Conservation (phyloP, 2,888 invertebrate species). For the Agriotes lineatus region DNA sequence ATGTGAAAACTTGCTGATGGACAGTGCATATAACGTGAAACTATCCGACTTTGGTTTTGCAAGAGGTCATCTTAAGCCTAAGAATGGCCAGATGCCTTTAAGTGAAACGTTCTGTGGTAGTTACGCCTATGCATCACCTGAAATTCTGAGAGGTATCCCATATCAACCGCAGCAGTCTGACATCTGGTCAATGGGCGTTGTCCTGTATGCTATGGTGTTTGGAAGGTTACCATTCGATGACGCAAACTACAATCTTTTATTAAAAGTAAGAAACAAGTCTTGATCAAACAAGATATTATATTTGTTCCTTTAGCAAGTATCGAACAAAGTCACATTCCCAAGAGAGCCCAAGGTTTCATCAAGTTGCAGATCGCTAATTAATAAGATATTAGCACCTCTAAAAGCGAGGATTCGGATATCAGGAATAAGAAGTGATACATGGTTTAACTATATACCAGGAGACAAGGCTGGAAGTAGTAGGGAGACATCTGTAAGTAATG, state of each 20-base stretch:
- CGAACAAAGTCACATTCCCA: slow-evolving; percentile 77
- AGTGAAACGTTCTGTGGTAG: slow-evolving; percentile 91
- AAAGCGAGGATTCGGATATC: slow-evolving; percentile 75
- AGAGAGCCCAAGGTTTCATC: slow-evolving; percentile 75
- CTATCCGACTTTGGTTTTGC: slow-evolving; percentile 89
- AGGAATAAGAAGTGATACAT: slow-evolving; percentile 76
- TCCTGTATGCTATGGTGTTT: slow-evolving; percentile 86
- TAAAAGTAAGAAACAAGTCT: slow-evolving; percentile 80
- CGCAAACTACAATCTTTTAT: slow-evolving; percentile 78
- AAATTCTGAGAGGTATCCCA: slow-evolving; percentile 85
- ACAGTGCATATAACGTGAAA: slow-evolving; percentile 77
- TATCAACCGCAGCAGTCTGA: slow-evolving; percentile 87
- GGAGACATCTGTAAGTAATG: slow-evolving; percentile 51
- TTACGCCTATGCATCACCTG: slow-evolving; percentile 91
- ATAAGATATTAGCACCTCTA: slow-evolving; percentile 78
- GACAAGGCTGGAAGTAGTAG: slow-evolving; percentile 53
- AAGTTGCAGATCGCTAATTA: slow-evolving; percentile 77
- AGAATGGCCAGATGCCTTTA: slow-evolving; percentile 74
- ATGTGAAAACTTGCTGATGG: slow-evolving; percentile 86
- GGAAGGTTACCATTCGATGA: slow-evolving; percentile 89
- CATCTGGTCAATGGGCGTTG: slow-evolving; percentile 91
- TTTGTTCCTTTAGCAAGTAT: slow-evolving; percentile 74
- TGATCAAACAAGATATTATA: too few species aligned
- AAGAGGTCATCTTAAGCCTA: slow-evolving; percentile 74
- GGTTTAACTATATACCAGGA: slow-evolving; percentile 67